Evolutionary conservation across 2,797 vertebrate genomes (phyloP).

Genomic region (Hephaestus fuliginosus): DNA sequence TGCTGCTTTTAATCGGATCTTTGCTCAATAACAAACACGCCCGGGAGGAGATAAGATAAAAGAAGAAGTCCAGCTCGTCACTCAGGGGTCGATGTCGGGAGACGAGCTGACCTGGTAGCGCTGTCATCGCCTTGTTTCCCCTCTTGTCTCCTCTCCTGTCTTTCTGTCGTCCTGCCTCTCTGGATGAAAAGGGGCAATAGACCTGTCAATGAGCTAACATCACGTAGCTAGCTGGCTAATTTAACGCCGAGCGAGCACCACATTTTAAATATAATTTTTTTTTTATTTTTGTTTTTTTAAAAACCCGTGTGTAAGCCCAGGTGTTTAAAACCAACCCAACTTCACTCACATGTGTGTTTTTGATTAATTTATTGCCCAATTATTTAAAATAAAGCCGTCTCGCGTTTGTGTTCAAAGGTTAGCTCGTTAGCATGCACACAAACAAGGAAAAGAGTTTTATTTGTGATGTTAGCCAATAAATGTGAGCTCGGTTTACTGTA

Average conservation of each 20-base stretch:
- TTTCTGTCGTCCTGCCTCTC: slow-evolving; percentile 67
- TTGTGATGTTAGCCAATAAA: too few relatives aligned
- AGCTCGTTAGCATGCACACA: slow-evolving; percentile 32
- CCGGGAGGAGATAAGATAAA: background rate
- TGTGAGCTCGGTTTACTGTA: fast-evolving
- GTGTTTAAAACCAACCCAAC: fast-evolving
- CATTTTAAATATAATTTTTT: background rate
- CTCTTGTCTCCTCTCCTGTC: slow-evolving; percentile 35
- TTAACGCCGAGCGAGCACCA: background rate
- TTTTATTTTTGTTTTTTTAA: too few relatives aligned
- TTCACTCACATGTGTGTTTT: fast-evolving
- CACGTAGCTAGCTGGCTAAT: slow-evolving; percentile 61
- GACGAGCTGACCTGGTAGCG: slow-evolving; percentile 71
- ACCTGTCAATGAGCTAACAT: slow-evolving; percentile 71
- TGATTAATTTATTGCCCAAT: background rate
- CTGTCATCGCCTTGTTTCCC: slow-evolving; percentile 68
- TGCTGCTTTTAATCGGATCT: slow-evolving; percentile 34
- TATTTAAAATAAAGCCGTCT: background rate
- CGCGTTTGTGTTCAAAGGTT: background rate
- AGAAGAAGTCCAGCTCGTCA: background rate
- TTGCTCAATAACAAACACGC: slow-evolving; percentile 1
- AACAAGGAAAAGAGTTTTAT: background rate
- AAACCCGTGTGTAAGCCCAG: background rate
- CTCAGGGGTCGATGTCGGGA: background rate
- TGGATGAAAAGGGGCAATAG: slow-evolving; percentile 55